phyloP scores from a whole-genome alignment of 2,113 vertebrate species.

The Delphinapterus leucas region DNA sequence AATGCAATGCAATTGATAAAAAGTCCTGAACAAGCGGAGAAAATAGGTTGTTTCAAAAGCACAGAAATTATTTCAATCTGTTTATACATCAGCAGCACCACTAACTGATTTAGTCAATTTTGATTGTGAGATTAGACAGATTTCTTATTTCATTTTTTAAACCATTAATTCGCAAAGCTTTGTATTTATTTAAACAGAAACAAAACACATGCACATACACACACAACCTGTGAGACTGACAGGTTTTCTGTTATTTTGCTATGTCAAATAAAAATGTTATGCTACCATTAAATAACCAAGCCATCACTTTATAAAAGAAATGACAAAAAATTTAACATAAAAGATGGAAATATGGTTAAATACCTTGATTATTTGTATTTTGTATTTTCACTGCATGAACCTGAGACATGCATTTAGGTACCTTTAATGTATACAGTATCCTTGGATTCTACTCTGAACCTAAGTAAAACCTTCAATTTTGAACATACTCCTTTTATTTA shows the following conservation, averaged over 20 bases:
- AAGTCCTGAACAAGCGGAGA: neutral
- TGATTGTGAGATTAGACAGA: neutral
- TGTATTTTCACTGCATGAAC: neutral
- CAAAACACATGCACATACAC: neutral
- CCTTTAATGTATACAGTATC: neutral
- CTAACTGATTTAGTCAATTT: neutral
- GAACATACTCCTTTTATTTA: neutral
- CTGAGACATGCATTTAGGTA: neutral
- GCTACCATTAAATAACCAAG: neutral
- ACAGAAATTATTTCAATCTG: neutral
- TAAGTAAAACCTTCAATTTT: neutral
- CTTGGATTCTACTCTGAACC: neutral
- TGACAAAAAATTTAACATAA: neutral
- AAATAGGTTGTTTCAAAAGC: slow-evolving; percentile 2
- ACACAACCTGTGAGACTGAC: neutral
- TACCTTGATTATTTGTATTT: neutral
- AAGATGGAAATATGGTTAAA: neutral
- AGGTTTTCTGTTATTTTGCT: neutral
- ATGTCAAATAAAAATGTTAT: neutral
- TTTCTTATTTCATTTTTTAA: slow-evolving; percentile 17
- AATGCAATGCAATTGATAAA: neutral
- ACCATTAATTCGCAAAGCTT: neutral
- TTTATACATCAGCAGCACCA: neutral
- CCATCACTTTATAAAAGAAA: neutral
- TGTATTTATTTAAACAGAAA: neutral